phyloP scores from a whole-genome alignment of 2,113 vertebrate species.

The Oreocharis arfaki region DNA sequence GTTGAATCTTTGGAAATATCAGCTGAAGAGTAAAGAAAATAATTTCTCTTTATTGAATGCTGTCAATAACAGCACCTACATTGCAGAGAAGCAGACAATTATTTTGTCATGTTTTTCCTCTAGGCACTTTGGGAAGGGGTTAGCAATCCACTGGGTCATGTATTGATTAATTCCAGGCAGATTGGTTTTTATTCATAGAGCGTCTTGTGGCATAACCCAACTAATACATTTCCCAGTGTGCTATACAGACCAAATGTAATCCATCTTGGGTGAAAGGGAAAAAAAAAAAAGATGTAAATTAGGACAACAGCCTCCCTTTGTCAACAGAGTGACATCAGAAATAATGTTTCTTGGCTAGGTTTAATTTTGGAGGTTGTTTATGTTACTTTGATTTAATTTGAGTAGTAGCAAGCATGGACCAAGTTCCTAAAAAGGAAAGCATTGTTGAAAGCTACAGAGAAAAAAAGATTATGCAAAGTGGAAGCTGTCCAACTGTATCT shows the following conservation, averaged over 20 bases:
- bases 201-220: background rate
- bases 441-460: background rate
- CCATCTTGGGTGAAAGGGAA: background rate
- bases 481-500: background rate
- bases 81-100: background rate
- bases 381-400: constrained; percentile 41
- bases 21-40: background rate
- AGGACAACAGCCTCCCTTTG: background rate
- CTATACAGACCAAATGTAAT: background rate
- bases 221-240: background rate
- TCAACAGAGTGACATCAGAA: background rate
- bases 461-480: background rate
- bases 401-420: background rate
- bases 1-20: background rate
- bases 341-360: constrained; percentile 8
- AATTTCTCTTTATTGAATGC: background rate
- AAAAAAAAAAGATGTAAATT: background rate
- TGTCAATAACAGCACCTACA: background rate
- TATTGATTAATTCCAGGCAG: constrained; percentile 5
- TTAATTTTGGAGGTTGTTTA: constrained; percentile 40
- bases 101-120: background rate
- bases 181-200: background rate
- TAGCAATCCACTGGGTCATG: background rate
- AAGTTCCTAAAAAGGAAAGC: constrained; percentile 40
- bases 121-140: background rate